Evolutionary conservation across 2,797 vertebrate genomes (phyloP).

Genomic region (Poliocrania exsul): DNA sequence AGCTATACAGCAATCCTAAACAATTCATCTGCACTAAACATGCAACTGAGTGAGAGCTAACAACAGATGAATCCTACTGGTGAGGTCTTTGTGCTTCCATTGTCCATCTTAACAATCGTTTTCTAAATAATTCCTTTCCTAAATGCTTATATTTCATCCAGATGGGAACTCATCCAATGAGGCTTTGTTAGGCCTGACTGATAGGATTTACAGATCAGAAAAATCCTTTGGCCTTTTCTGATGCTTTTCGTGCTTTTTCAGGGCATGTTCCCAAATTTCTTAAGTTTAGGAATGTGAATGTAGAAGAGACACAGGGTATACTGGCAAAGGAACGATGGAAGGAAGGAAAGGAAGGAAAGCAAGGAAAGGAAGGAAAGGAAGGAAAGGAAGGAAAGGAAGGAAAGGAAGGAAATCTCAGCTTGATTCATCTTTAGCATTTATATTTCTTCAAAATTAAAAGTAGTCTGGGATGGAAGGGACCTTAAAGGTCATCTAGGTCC

Average conservation of each 20-base stretch:
- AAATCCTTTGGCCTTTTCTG: no score
- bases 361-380: background rate
- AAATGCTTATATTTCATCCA: background rate
- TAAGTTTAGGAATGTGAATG: no score
- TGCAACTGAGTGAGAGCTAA: background rate
- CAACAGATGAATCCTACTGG: background rate
- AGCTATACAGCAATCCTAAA: background rate
- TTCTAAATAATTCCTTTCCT: background rate
- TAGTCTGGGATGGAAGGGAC: background rate
- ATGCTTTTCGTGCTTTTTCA: no score
- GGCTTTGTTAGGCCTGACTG: background rate
- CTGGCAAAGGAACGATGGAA: no score
- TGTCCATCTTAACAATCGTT: background rate
- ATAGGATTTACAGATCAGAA: no score
- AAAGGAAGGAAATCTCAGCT: background rate
- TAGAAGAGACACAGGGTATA: no score
- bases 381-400: background rate
- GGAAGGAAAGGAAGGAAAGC: background rate
- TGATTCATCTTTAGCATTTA: background rate
- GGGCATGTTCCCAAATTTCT: no score
- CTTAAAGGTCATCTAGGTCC: background rate
- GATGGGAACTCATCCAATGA: background rate
- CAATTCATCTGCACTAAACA: background rate
- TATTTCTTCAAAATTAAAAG: background rate
- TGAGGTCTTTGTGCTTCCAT: background rate